Conservation (phyloP, 2,888 invertebrate genomes). For the Prosopocoilus inquinatus region DNA sequence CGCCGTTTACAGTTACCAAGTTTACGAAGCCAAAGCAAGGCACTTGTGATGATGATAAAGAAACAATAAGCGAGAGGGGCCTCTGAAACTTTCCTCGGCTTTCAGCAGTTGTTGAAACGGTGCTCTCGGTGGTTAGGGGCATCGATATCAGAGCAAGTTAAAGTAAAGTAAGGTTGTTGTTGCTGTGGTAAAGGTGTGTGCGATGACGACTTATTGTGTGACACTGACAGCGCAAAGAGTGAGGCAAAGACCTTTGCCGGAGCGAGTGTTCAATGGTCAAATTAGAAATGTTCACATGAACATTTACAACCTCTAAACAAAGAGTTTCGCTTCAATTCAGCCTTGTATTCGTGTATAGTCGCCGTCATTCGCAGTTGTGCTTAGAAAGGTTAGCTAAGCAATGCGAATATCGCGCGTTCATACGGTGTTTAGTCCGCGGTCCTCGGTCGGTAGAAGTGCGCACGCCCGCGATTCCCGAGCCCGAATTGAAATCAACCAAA, state of each 20-base stretch:
- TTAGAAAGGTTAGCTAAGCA: constrained; percentile 46
- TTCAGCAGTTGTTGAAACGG: neutral
- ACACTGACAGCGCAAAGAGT: neutral
- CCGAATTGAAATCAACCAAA: neutral
- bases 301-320: constrained; percentile 38
- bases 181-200: neutral
- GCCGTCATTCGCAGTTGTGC: constrained; percentile 36
- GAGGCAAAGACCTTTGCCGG: constrained; percentile 11
- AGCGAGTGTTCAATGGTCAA: constrained; percentile 30
- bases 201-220: neutral
- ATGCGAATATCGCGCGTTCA: constrained; percentile 34
- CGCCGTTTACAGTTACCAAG: too few relatives aligned
- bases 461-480: constrained; percentile 22
- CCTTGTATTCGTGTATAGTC: constrained; percentile 43
- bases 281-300: constrained; percentile 36
- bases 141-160: neutral
- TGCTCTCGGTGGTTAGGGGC: too few relatives aligned
- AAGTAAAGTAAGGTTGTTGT: neutral
- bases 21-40: too few relatives aligned
- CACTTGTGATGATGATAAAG: too few relatives aligned
- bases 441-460: constrained; percentile 9
- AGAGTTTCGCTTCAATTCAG: constrained; percentile 38
- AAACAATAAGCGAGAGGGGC: too few relatives aligned
- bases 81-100: neutral
- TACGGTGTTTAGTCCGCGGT: constrained; percentile 26